Percentiles rank a stretch among this genome's conserved stretches.
phyloP scores from a whole-genome alignment of 2,797 vertebrate genomes.

The Anabacerthia variegaticeps region DNA sequence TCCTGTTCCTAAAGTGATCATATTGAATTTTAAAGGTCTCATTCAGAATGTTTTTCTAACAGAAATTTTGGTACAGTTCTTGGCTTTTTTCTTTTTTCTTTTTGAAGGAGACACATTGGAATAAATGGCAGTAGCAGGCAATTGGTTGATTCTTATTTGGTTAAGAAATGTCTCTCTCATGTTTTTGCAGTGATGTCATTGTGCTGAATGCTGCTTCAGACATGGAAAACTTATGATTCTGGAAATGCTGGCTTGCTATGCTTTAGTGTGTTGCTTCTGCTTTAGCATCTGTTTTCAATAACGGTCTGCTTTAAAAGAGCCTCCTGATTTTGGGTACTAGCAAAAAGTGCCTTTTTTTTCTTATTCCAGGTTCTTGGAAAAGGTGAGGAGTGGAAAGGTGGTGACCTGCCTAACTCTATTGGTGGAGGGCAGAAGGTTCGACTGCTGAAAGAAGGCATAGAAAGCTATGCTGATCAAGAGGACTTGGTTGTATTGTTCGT shows the following conservation, averaged over 20 bases:
- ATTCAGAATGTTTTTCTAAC: background rate
- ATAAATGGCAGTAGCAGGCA: slow-evolving; percentile 29
- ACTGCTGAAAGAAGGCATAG: slow-evolving; percentile 89
- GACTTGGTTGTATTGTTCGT: slow-evolving; percentile 89
- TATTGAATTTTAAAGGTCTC: background rate
- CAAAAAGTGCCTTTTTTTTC: background rate
- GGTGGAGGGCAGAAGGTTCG: slow-evolving; percentile 96
- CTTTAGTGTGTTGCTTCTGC: slow-evolving; percentile 23
- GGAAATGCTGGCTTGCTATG: slow-evolving; percentile 35
- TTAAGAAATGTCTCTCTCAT: slow-evolving; percentile 43
- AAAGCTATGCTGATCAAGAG: slow-evolving; percentile 80
- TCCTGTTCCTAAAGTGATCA: background rate
- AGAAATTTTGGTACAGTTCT: background rate
- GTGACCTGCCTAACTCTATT: slow-evolving; percentile 86
- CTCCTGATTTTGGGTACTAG: background rate
- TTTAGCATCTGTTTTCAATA: slow-evolving; percentile 53
- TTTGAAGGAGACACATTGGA: background rate
- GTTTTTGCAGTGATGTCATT: slow-evolving; percentile 54
- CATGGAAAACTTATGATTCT: slow-evolving; percentile 28
- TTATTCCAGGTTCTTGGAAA: slow-evolving; percentile 87
- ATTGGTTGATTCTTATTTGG: slow-evolving; percentile 2
- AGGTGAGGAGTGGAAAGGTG: slow-evolving; percentile 93
- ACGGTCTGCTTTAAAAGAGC: background rate
- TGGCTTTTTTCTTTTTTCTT: background rate
- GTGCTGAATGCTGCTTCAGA: slow-evolving; percentile 44